phyloP scores from a whole-genome alignment of 2,888 invertebrate genomes.

The Steinernema hermaphroditum region DNA sequence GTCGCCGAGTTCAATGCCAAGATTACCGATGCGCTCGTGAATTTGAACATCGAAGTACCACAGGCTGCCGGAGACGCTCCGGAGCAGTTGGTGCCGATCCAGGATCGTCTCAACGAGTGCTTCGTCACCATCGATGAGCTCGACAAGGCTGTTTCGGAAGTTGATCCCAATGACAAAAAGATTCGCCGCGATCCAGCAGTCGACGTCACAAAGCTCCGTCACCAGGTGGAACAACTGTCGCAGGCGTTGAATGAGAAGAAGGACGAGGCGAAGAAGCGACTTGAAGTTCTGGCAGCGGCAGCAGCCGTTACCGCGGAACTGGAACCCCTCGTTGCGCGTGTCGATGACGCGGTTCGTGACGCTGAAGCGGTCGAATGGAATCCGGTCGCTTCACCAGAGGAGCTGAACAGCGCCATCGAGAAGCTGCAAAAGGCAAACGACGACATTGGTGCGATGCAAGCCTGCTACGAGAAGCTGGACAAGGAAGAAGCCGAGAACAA shows the following conservation, averaged over 20 bases:
- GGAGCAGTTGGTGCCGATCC: neutral
- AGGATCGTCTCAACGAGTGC: neutral
- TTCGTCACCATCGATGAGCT: neutral
- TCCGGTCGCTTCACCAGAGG: neutral
- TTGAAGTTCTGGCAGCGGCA: neutral
- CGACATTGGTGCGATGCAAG: neutral
- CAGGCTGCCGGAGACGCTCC: neutral
- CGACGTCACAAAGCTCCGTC: neutral
- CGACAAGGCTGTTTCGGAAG: neutral
- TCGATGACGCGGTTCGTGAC: neutral
- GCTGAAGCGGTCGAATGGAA: conserved; percentile 12
- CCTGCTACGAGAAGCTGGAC: conserved; percentile 37
- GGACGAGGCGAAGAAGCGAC: neutral
- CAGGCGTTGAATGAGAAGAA: neutral
- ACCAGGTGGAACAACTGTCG: conserved; percentile 6
- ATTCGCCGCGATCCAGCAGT: neutral
- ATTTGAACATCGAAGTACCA: neutral
- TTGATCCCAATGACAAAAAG: neutral
- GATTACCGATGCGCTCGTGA: neutral
- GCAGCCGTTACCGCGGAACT: conserved; percentile 1
- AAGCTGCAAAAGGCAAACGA: neutral
- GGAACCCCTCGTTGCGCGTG: neutral
- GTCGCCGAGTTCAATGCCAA: neutral
- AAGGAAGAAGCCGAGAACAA: conserved; percentile 44
- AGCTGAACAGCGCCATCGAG: neutral